phyloP scores from a whole-genome alignment of 2,888 invertebrate species.

The Eilema sororculum region DNA sequence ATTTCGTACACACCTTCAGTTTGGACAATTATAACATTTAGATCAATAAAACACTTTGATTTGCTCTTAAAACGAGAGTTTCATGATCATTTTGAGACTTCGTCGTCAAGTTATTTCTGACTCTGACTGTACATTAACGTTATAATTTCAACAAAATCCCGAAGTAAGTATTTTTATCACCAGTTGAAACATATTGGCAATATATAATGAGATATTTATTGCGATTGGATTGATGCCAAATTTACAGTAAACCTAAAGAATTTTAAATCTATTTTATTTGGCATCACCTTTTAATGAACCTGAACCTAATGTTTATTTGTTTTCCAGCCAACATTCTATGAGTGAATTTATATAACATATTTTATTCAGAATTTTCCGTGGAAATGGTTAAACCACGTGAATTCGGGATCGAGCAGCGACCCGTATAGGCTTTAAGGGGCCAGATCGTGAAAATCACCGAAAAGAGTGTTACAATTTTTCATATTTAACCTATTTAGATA shows the following conservation, averaged over 20 bases:
- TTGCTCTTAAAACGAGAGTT: no score
- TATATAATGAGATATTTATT: conserved; percentile 26
- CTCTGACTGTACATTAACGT: no score
- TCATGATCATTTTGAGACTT: no score
- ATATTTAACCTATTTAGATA: no score
- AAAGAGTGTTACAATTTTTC: no score
- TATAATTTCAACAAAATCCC: conserved; percentile 31
- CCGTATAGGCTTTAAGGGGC: neutral
- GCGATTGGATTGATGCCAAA: conserved; percentile 46
- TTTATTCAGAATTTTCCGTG: neutral
- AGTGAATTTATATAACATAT: neutral
- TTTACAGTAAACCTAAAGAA: conserved; percentile 28
- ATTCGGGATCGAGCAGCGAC: neutral
- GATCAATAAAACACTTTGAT: no score
- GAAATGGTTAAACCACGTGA: neutral
- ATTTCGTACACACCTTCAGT: no score
- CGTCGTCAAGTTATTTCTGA: no score
- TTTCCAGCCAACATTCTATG: neutral
- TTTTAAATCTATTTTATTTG: conserved; percentile 28
- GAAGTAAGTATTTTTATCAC: conserved; percentile 18
- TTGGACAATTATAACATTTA: no score
- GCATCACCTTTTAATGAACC: conserved; percentile 11
- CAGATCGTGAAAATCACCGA: no score
- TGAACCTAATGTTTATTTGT: conserved; percentile 2
- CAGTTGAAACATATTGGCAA: neutral